These are phyloP conservation scores for Sciurus carolinensis DNA, from an alignment of 2,797 vertebrate genomes.

Conservation along the genomic window DNA sequence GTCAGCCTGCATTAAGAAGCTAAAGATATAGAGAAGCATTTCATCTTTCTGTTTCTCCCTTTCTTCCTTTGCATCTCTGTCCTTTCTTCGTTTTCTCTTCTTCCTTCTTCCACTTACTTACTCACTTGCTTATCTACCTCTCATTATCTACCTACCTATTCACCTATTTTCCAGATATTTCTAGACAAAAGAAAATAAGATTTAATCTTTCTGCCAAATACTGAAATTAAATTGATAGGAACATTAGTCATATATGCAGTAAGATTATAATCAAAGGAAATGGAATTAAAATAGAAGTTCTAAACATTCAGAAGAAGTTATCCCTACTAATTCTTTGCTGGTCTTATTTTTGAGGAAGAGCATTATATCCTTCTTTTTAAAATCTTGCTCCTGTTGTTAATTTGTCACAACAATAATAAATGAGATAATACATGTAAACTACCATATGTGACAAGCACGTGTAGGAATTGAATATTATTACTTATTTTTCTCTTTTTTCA, in stretches of 20 bases:
- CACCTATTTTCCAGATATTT: background rate
- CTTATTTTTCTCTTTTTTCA: slow-evolving; percentile 7
- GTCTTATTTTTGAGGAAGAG: background rate
- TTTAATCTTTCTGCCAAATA: background rate
- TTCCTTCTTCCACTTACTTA: background rate
- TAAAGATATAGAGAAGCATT: background rate
- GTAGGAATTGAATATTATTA: background rate
- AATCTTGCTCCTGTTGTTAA: background rate
- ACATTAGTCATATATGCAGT: background rate
- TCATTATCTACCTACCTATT: background rate
- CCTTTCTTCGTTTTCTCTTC: background rate
- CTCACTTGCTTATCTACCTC: background rate
- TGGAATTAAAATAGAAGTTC: background rate
- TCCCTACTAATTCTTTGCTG: background rate
- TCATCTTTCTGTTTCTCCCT: background rate
- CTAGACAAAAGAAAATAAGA: background rate
- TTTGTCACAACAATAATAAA: background rate
- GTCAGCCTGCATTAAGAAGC: background rate
- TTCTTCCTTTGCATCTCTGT: background rate
- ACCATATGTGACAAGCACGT: background rate
- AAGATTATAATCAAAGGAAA: background rate
- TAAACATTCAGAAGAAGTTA: background rate
- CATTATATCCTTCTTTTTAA: background rate
- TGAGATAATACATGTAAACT: background rate
- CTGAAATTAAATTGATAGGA: background rate